These are phyloP conservation scores for Calidris pugnax DNA, from an alignment of 2,113 vertebrate genomes.

Conservation along the genomic window DNA sequence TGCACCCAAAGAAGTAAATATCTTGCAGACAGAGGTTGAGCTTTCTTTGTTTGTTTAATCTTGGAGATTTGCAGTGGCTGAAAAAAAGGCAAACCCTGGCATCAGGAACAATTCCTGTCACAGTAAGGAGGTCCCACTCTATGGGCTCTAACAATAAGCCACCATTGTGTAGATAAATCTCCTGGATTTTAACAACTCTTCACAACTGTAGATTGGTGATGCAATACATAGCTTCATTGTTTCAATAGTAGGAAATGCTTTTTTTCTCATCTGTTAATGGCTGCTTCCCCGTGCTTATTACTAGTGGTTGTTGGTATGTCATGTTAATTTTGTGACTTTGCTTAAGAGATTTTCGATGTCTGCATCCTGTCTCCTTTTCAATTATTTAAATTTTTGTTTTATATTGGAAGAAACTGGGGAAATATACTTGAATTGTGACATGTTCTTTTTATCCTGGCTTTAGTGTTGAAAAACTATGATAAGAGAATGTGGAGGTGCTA, in stretches of 20 bases:
- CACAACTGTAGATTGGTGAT: neutral
- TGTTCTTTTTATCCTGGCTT: neutral
- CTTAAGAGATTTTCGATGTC: neutral
- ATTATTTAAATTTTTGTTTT: no score
- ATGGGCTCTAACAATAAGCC: neutral
- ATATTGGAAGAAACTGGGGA: neutral
- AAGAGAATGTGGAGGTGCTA: neutral
- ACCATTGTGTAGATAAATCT: neutral
- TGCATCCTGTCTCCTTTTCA: neutral
- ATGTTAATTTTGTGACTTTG: neutral
- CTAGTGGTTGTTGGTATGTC: neutral
- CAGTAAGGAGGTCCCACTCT: neutral
- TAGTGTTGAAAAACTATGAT: neutral
- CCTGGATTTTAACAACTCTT: neutral
- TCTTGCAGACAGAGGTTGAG: neutral
- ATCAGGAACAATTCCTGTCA: neutral
- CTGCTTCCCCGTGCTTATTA: neutral
- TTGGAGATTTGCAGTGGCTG: neutral
- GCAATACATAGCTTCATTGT: neutral
- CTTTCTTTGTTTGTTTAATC: neutral
- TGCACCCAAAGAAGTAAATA: neutral
- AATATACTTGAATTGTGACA: neutral
- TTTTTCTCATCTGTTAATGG: neutral
- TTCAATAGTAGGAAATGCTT: neutral
- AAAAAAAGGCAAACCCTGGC: neutral